Percentiles rank a stretch among this genome's conserved stretches.
These are phyloP conservation scores for Potamilus streckersoni DNA, from an alignment of 1,140 invertebrate species.

Conservation along the genomic window DNA sequence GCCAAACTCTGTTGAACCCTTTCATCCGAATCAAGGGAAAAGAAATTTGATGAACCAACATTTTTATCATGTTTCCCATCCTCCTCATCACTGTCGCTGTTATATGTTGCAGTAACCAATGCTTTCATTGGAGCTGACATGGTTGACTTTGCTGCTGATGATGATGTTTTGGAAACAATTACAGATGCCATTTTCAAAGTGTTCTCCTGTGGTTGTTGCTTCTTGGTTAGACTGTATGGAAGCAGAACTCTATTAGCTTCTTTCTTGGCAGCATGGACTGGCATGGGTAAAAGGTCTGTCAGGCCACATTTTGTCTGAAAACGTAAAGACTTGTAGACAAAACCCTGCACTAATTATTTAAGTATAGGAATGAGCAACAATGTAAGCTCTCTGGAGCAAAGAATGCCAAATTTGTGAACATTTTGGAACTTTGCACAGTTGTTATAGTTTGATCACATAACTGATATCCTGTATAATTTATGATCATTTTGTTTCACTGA, in stretches of 20 bases:
- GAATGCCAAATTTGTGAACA: too few relatives aligned
- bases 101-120: conserved; percentile 27
- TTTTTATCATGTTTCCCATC: conserved; percentile 10
- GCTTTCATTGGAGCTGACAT: too few relatives aligned
- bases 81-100: conserved; percentile 57
- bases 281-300: conserved; percentile 46
- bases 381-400: too few relatives aligned
- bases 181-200: not conserved
- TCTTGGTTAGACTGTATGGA: conserved; percentile 49
- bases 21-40: conserved; percentile 27
- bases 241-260: conserved; percentile 49
- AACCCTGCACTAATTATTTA: not conserved
- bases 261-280: conserved; percentile 46
- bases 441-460: too few relatives aligned
- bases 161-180: not conserved
- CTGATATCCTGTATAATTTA: too few relatives aligned
- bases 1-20: not conserved
- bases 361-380: too few relatives aligned
- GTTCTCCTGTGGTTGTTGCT: conserved; percentile 6
- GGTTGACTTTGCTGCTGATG: not conserved
- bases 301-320: conserved; percentile 33
- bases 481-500: too few relatives aligned
- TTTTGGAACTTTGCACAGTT: too few relatives aligned
- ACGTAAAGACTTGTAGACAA: conserved; percentile 1
- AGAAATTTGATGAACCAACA: conserved; percentile 30